Evolutionary conservation across 2,888 invertebrate genomes (phyloP).

Genomic region (Rhorus exstirpatorius): DNA sequence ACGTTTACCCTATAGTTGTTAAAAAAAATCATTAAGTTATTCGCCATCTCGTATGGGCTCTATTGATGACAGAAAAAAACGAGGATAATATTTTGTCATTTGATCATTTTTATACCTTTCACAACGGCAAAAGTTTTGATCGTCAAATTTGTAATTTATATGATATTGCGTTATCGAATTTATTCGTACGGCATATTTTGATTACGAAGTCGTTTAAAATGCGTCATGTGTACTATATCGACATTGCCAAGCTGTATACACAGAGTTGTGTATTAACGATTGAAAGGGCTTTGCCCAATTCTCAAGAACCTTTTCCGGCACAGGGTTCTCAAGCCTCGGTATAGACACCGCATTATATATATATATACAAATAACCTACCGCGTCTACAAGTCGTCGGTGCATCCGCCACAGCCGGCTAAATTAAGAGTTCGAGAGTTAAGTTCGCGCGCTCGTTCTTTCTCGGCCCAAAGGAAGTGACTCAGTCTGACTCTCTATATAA

Average conservation of each 20-base stretch:
- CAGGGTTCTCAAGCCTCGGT: conserved; percentile 43
- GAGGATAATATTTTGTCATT: too few species aligned
- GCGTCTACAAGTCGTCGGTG: conserved; percentile 48
- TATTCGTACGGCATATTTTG: too few species aligned
- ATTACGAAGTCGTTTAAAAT: too few species aligned
- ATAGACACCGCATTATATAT: conserved; percentile 3
- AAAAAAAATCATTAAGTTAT: too few species aligned
- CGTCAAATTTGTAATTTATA: too few species aligned
- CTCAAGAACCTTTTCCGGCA: conserved; percentile 58
- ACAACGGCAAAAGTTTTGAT: too few species aligned
- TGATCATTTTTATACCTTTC: too few species aligned
- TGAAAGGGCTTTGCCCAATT: conserved; percentile 45
- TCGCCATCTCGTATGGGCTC: too few species aligned
- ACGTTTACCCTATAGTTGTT: too few species aligned
- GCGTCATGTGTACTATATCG: conserved; percentile 1
- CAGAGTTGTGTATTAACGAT: conserved; percentile 18
- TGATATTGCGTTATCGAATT: too few species aligned
- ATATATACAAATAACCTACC: conserved; percentile 19
- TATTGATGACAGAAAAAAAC: too few species aligned
- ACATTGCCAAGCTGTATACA: neutral
- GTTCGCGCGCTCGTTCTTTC: conserved; percentile 36
- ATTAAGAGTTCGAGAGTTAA: conserved; percentile 59
- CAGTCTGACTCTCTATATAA: conserved; percentile 36
- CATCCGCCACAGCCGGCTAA: conserved; percentile 63
- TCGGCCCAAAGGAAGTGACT: conserved; percentile 60